phyloP scores from a whole-genome alignment of 1,140 invertebrate genomes.

The Diabrotica undecimpunctata region DNA sequence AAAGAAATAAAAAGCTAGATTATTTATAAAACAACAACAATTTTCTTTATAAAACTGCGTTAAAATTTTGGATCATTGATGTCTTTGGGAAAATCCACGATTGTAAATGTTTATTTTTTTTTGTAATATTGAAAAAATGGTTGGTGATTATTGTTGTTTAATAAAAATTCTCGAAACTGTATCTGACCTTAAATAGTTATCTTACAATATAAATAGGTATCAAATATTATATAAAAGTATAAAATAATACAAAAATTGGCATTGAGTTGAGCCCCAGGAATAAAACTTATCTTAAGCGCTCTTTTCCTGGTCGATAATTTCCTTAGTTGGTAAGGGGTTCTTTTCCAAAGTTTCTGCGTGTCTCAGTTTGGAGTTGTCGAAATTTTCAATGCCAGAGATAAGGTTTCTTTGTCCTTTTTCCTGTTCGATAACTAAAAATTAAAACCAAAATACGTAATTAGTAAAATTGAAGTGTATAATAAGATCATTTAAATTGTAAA shows the following conservation, averaged over 20 bases:
- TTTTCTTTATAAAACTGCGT: slow-evolving; percentile 10
- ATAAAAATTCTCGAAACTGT: slow-evolving; percentile 15
- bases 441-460: slow-evolving; percentile 14
- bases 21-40: slow-evolving; percentile 11
- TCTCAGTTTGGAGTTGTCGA: slow-evolving; percentile 79
- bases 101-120: too few species aligned
- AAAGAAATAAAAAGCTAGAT: slow-evolving; percentile 15
- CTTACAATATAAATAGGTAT: slow-evolving; percentile 38
- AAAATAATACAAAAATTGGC: slow-evolving; percentile 41
- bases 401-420: slow-evolving; percentile 84
- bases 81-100: too few species aligned
- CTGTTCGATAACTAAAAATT: slow-evolving; percentile 71
- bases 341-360: slow-evolving; percentile 87
- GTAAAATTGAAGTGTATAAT: too few species aligned
- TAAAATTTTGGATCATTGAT: too few species aligned
- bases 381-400: slow-evolving; percentile 84
- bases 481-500: too few species aligned
- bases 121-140: too few species aligned
- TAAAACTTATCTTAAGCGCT: slow-evolving; percentile 36
- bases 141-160: slow-evolving; percentile 8
- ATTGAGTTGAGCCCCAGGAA: slow-evolving; percentile 24
- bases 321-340: slow-evolving; percentile 79
- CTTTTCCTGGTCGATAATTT: slow-evolving; percentile 70
- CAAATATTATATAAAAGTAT: slow-evolving; percentile 41
- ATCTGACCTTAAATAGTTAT: slow-evolving; percentile 19